phyloP scores from a whole-genome alignment of 2,113 vertebrate species.

The Hemicordylus capensis region DNA sequence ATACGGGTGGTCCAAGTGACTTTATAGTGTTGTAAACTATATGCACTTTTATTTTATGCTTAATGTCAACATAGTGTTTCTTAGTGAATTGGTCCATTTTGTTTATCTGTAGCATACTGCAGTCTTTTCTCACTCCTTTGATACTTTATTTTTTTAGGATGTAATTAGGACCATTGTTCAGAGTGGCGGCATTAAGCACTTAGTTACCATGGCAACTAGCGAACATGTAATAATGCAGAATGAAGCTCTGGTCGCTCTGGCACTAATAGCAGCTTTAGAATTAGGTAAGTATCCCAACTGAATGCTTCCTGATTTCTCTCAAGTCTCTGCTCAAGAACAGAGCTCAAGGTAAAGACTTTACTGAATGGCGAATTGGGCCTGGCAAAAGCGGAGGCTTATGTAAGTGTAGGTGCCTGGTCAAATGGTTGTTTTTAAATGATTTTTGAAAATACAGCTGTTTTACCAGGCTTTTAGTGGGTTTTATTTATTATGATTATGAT shows the following conservation, averaged over 20 bases:
- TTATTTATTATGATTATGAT: no score
- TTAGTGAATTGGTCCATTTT: background rate
- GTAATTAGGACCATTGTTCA: slow-evolving; percentile 93
- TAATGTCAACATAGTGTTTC: background rate
- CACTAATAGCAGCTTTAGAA: slow-evolving; percentile 92
- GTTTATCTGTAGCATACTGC: slow-evolving; percentile 23
- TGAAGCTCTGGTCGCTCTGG: slow-evolving; percentile 96
- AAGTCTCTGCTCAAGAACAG: background rate
- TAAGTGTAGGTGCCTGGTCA: background rate
- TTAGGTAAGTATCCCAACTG: slow-evolving; percentile 85
- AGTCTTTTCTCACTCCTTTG: slow-evolving; percentile 37
- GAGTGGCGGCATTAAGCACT: slow-evolving; percentile 92
- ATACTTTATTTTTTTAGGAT: slow-evolving; percentile 81
- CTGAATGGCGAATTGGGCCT: background rate
- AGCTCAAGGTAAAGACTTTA: background rate
- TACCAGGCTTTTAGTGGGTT: no score
- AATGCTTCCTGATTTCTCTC: slow-evolving; percentile 27
- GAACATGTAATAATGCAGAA: slow-evolving; percentile 99
- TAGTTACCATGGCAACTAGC: slow-evolving; percentile 97
- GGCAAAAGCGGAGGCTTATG: background rate
- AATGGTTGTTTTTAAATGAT: no score
- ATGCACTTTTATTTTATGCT: background rate
- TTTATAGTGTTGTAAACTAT: background rate
- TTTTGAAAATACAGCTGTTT: no score
- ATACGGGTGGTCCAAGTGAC: background rate